phyloP scores from a whole-genome alignment of 1,140 invertebrate species.

The Macrobrachium nipponense region DNA sequence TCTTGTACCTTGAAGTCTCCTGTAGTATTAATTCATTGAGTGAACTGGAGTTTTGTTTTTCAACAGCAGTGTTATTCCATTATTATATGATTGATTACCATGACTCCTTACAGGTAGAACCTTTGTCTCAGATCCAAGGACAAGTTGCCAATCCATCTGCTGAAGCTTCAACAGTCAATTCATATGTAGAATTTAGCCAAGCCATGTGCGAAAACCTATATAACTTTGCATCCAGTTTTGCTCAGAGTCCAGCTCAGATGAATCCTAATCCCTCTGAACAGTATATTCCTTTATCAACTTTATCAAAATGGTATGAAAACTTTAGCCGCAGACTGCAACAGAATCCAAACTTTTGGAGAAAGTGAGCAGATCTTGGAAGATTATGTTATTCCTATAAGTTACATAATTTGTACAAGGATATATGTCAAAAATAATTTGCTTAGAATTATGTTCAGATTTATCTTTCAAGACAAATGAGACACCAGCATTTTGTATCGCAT shows the following conservation, averaged over 20 bases:
- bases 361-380: conserved; percentile 66
- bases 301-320: conserved; percentile 94
- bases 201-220: conserved; percentile 95
- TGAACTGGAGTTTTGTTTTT: background rate
- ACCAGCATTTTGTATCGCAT: no score
- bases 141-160: conserved; percentile 65
- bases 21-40: background rate
- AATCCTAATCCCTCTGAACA: conserved; percentile 77
- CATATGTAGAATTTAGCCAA: conserved; percentile 85
- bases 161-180: conserved; percentile 72
- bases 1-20: background rate
- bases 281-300: conserved; percentile 86
- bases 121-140: conserved; percentile 68
- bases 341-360: conserved; percentile 96
- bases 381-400: no score
- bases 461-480: no score
- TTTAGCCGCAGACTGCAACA: conserved; percentile 88
- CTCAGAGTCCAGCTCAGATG: conserved; percentile 83
- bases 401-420: no score
- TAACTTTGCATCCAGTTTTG: conserved; percentile 92
- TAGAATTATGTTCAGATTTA: no score
- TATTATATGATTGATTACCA: background rate
- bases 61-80: no score
- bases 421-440: no score
- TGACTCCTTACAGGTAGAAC: conserved; percentile 66